phyloP scores from a whole-genome alignment of 2,113 vertebrate species.

The Perca flavescens region DNA sequence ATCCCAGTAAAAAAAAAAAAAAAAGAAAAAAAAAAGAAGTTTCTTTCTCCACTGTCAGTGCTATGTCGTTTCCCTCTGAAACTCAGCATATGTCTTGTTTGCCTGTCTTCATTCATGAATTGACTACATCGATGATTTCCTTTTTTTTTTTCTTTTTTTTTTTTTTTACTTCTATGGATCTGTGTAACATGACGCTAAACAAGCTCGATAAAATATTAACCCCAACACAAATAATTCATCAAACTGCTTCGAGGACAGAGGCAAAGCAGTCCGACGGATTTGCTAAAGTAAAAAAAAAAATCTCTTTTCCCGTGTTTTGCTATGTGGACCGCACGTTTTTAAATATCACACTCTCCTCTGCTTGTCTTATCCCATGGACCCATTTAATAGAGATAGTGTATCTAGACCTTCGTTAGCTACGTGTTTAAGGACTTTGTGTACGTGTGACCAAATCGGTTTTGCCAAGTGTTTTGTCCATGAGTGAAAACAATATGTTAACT shows the following conservation, averaged over 20 bases:
- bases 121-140: not conserved
- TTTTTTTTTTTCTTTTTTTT: no score
- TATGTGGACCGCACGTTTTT: not conserved
- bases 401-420: conserved; percentile 21
- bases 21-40: not conserved
- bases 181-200: conserved; percentile 66
- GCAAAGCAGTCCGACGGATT: conserved; percentile 31
- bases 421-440: not conserved
- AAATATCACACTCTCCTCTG: conserved; percentile 5
- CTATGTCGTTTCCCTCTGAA: not conserved
- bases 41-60: not conserved
- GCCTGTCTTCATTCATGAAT: conserved; percentile 39
- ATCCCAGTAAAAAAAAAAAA: not conserved
- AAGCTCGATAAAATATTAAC: conserved; percentile 72
- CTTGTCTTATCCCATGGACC: conserved; percentile 30
- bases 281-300: conserved; percentile 4
- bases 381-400: conserved; percentile 40
- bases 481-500: not conserved
- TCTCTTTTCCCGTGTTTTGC: conserved; percentile 8
- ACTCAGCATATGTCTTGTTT: not conserved
- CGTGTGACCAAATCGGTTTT: not conserved
- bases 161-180: not conserved
- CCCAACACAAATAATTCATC: conserved; percentile 71
- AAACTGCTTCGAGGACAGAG: conserved; percentile 38
- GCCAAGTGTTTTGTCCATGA: not conserved